These are phyloP conservation scores for Buteo buteo DNA, from an alignment of 2,113 vertebrate genomes.

Conservation along the genomic window DNA sequence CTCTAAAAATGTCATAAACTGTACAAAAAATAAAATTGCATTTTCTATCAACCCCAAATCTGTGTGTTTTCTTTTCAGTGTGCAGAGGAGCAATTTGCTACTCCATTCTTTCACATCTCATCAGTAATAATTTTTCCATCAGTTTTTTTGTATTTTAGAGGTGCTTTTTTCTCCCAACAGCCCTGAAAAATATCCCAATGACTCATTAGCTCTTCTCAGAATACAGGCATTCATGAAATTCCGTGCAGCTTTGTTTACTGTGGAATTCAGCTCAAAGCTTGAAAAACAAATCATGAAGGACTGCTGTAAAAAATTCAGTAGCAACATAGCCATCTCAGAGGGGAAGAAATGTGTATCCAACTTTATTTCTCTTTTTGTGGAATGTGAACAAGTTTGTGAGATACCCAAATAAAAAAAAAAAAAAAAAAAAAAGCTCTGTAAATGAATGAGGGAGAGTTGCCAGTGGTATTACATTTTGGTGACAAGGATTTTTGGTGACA, in stretches of 20 bases:
- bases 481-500: not conserved
- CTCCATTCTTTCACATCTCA: not conserved
- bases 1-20: not conserved
- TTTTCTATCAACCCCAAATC: not conserved
- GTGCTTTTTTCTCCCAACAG: not conserved
- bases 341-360: not conserved
- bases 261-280: not conserved
- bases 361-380: not conserved
- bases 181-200: not conserved
- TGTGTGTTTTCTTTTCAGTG: not conserved
- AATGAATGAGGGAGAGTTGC: not conserved
- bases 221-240: not conserved
- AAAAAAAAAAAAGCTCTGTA: not conserved
- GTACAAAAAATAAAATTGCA: not conserved
- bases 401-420: rapidly evolving
- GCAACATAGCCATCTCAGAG: not conserved
- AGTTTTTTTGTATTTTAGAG: not conserved
- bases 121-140: not conserved
- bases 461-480: not conserved
- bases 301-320: not conserved
- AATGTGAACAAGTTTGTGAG: not conserved
- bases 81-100: not conserved
- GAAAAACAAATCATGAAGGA: not conserved
- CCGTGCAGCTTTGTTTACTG: not conserved
- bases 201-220: not conserved